Evolutionary conservation across 2,797 vertebrate species (phyloP), one percentile per base, ranked within the genome.

Genomic region (Chrysolophus pictus): DNA sequence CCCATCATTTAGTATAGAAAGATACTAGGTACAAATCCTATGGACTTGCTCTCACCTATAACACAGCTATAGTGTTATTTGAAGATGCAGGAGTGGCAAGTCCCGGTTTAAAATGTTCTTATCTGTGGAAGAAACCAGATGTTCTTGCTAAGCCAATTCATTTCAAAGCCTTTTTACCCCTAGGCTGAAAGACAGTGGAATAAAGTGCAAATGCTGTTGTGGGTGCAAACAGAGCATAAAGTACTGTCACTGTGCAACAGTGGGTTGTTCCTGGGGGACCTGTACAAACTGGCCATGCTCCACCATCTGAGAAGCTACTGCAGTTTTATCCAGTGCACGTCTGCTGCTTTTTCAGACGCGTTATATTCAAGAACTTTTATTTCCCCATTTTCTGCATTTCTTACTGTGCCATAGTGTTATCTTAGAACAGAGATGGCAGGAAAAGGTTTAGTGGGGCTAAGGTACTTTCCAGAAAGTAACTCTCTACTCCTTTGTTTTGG

Each of bases 191-290:
- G 26, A 11, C 15, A 10, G 17, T 85, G 62, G 14, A 69, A 59
- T 69, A 69, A 87, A 92, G 29, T 31, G 42, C 23, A 42, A 68
- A 63, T 18, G 65, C 39, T 14, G 23, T 59, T 78, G 47, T 29
- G 64, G n/a, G 7, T 81, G 15, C 42, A 72, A 59, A 51, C 14
- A 67, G 86, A 85, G 14, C 6, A 55, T 10, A 55, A 74, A 39
- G 4, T 80, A 5, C 3, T 15, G 53, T 74, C 18, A 8, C 6
- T 59, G 14, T 8, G 26, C 3, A 0, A 0, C 0, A 2, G 8
- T 42, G 11, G 8, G 81, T 91, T 86, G 29, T 12, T 83, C 53
- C 76, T 81, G 46, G 49, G n/a, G 23, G 77, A 53, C 39, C 13
- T 81, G 14, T 29, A 6, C 58, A 42, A 93, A 44, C 41, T n/a